Conservation (phyloP, 2,113 vertebrate genomes). For the Chelonoidis abingdonii region DNA sequence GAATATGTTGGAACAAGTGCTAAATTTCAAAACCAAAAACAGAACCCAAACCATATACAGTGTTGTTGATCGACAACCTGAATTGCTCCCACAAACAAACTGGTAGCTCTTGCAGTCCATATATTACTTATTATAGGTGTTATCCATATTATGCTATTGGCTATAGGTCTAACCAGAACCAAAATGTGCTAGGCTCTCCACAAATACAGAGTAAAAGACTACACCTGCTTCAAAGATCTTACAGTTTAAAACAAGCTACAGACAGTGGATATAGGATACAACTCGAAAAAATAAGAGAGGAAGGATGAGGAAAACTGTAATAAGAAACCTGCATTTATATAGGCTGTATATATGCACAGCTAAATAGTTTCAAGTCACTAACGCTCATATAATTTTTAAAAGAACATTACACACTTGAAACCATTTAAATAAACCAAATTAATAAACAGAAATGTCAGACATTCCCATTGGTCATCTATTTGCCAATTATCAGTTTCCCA, state of each 20-base stretch:
- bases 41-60: neutral
- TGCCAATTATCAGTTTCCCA: neutral
- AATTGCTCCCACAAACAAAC: neutral
- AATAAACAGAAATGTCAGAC: neutral
- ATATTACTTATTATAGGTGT: neutral
- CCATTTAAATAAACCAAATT: neutral
- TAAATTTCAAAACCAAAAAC: neutral
- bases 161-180: neutral
- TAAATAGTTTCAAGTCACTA: neutral
- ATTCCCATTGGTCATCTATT: neutral
- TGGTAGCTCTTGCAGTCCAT: neutral
- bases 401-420: neutral
- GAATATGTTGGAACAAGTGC: neutral
- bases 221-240: neutral
- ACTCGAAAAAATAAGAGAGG: neutral
- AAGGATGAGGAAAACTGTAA: neutral
- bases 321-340: neutral
- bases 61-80: neutral
- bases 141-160: neutral
- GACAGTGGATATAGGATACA: neutral
- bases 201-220: neutral
- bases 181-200: neutral
- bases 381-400: too few relatives aligned
- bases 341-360: neutral
- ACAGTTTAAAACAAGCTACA: neutral